Evolutionary conservation across 1,140 invertebrate species (phyloP).

Genomic region (Pseudomyrmex sp.): DNA sequence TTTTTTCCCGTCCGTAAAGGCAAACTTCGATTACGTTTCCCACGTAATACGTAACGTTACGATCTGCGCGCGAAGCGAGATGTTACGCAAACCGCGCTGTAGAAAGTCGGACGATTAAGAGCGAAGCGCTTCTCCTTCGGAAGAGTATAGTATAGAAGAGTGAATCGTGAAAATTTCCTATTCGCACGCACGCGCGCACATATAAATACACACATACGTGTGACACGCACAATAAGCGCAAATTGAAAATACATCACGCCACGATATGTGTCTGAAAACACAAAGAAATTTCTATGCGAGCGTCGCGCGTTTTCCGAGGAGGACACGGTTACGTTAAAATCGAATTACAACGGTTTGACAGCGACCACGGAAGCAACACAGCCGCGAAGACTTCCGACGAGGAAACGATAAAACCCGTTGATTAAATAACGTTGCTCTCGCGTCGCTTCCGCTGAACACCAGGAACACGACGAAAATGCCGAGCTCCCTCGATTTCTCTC

Average conservation of each 20-base stretch:
- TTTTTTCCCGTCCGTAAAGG: conserved; percentile 1
- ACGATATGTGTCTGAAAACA: conserved; percentile 7
- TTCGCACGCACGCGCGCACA: not conserved
- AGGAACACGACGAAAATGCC: not conserved
- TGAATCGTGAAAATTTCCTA: conserved; percentile 46
- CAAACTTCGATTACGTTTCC: conserved; percentile 58
- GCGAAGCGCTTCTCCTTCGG: conserved; percentile 27
- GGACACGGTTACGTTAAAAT: not conserved
- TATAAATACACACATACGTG: not conserved
- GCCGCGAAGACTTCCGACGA: conserved; percentile 55
- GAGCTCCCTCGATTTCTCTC: too few species aligned
- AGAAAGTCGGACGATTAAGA: conserved; percentile 72
- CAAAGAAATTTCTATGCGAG: conserved; percentile 56
- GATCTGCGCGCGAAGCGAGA: conserved; percentile 11
- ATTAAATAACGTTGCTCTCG: conserved; percentile 55
- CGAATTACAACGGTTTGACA: conserved; percentile 14
- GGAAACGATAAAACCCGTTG: conserved; percentile 41
- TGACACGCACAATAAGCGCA: not conserved
- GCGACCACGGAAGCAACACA: conserved; percentile 51
- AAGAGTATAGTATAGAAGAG: not conserved
- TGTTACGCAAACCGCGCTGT: conserved; percentile 64
- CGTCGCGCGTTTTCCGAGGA: conserved; percentile 42
- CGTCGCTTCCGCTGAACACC: conserved; percentile 31
- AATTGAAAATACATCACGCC: conserved; percentile 44
- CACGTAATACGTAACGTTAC: conserved; percentile 46